Conservation (phyloP, 1,140 invertebrate species). For the Trissolcus basalis region DNA sequence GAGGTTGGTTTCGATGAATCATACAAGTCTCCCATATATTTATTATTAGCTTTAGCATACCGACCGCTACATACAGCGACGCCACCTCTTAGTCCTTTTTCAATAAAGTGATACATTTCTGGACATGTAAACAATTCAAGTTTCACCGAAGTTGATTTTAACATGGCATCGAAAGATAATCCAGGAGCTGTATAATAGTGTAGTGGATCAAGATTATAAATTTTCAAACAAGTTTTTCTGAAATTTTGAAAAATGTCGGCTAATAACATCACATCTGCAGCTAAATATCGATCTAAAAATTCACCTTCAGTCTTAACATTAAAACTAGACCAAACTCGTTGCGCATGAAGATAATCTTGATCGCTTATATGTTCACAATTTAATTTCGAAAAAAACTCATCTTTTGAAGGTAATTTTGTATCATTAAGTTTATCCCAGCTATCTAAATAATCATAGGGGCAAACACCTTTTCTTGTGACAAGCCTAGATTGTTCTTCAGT, state of each 20-base stretch:
- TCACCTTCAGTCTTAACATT: not conserved
- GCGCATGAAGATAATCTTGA: not conserved
- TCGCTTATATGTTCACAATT: not conserved
- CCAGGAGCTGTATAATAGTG: not conserved
- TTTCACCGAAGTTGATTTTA: not conserved
- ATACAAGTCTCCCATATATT: not conserved
- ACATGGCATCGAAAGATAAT: not conserved
- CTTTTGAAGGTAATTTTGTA: not conserved
- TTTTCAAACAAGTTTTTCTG: not conserved
- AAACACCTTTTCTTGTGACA: not conserved
- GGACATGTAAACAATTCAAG: not conserved
- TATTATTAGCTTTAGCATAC: not conserved
- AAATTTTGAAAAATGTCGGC: not conserved
- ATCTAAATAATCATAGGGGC: not conserved
- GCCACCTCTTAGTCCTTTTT: not conserved
- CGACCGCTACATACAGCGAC: not conserved
- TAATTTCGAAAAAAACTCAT: not conserved
- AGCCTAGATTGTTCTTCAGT: not conserved
- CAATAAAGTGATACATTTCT: not conserved
- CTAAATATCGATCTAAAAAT: not conserved
- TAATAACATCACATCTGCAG: not conserved
- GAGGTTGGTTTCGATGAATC: not conserved
- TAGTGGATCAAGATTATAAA: not conserved
- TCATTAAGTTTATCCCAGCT: not conserved
- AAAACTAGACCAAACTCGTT: not conserved